A percentile compares a stretch with the other conserved stretches of the same genome.
These are phyloP conservation scores for Punctoribates punctum DNA, from an alignment of 2,888 invertebrate species.

Conservation along the genomic window DNA sequence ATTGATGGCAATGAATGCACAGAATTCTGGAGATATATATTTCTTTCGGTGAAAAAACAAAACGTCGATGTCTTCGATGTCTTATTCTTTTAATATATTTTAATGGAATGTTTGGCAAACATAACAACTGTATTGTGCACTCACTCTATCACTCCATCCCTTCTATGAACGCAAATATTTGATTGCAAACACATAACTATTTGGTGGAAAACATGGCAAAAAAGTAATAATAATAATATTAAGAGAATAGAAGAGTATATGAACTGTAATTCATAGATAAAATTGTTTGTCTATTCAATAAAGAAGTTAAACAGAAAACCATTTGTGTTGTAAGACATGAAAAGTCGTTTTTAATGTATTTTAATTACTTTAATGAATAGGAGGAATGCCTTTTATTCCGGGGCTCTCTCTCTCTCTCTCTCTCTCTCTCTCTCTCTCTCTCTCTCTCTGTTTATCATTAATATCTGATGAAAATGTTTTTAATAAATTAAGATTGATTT, in stretches of 20 bases:
- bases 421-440: no score
- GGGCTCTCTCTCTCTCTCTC: no score
- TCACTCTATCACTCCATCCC: no score
- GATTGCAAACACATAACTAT: not conserved
- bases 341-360: not conserved
- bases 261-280: no score
- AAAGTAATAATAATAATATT: not conserved
- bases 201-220: not conserved
- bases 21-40: not conserved
- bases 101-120: conserved; percentile 21
- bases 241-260: not conserved
- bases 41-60: not conserved
- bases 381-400: not conserved
- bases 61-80: no score
- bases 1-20: not conserved
- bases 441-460: conserved; percentile 1
- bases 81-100: conserved; percentile 3
- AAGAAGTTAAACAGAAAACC: not conserved
- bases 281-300: not conserved
- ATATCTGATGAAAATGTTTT: conserved; percentile 11
- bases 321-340: not conserved
- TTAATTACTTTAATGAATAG: not conserved
- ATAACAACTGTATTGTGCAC: conserved; percentile 7
- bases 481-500: conserved; percentile 17
- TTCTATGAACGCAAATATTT: conserved; percentile 16